Base-by-base conservation (phyloP, 2,113 vertebrate species). In the Pelobates fuscus region DNA sequence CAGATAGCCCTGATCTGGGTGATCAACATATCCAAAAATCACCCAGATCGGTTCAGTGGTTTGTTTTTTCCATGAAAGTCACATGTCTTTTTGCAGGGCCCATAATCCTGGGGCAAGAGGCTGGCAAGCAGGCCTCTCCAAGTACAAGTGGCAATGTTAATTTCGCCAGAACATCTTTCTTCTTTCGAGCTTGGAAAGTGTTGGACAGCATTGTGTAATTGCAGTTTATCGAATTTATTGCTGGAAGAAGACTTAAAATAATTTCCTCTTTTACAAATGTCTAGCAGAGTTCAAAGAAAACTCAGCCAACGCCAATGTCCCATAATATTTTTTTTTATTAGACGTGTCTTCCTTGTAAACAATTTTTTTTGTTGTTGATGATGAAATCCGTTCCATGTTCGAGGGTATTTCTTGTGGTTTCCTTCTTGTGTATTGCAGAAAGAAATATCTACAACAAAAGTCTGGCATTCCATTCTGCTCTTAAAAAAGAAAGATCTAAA, bases 381-480 rank as follows among this genome's bases (percentile, higher is more conserved):
- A 49, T 49, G 44, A 49, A 49, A 49, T 14, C 32, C 4, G 10
- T 49, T 49, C 44, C 44, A 49, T 17, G 44, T 49, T 49, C 10
- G 10, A 49, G 44, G 44, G 44, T 49, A 49, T 49, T 49, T 49
- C 44, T 49, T 49, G 44, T 49, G 44, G 44, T 49, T 49, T 49
- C 32, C 32, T 37, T 37, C 32, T 37, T 37, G 10, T 49, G 44
- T 14, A 17, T 17, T 49, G 10, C 17, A 49, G 1, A 49, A 49
- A 49, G 17, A 49, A 49, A 46, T 6, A 46, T 46, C 32, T 37
- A 10, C 10, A 37, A 37, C 32, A 46, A 46, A 46, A 49, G 15
- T 49, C 44, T 49, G 44, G 44, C 44, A 49, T 49, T 49, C 44
- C 15, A 15, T 18, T 49, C 4, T 8, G 10, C 12, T 17, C 15